Evolutionary conservation across 1,140 invertebrate genomes (phyloP).

Genomic region (Heliothis virescens): DNA sequence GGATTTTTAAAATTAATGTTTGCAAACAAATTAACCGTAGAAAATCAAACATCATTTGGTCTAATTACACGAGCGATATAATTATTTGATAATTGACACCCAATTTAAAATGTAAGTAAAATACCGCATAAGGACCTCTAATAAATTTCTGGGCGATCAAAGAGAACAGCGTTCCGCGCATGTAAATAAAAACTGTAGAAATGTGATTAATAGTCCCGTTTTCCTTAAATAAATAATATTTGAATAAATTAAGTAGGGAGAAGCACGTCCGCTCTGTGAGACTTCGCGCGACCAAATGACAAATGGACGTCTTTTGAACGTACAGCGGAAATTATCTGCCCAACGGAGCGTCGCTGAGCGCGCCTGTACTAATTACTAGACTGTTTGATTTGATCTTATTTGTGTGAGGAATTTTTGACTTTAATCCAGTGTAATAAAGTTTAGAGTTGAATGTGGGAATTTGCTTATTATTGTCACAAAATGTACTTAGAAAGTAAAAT

Average conservation of each 20-base stretch:
- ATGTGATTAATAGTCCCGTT: constrained; percentile 84
- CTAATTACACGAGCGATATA: constrained; percentile 7
- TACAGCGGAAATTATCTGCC: constrained; percentile 84
- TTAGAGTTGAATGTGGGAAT: constrained; percentile 47
- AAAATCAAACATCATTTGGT: constrained; percentile 3
- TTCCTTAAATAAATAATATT: constrained; percentile 85
- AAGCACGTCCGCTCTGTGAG: constrained; percentile 77
- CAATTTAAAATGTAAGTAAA: constrained; percentile 38
- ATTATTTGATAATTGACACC: constrained; percentile 34
- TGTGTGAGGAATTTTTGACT: constrained; percentile 57
- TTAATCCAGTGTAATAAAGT: constrained; percentile 60
- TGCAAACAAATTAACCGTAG: constrained; percentile 1
- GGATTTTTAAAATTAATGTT: constrained; percentile 13
- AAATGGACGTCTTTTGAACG: constrained; percentile 84
- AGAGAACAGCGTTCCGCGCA: constrained; percentile 70
- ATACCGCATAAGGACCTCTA: constrained; percentile 54
- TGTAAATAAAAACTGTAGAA: constrained; percentile 83
- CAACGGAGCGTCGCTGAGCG: constrained; percentile 80
- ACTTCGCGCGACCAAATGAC: constrained; percentile 82
- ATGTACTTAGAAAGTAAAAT: constrained; percentile 85
- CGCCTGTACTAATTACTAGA: constrained; percentile 84
- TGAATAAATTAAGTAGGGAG: constrained; percentile 83
- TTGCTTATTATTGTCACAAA: constrained; percentile 79
- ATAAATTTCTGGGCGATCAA: constrained; percentile 78
- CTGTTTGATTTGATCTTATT: constrained; percentile 80